phyloP scores from a whole-genome alignment of 2,113 vertebrate species.

The Pollimyrus isidori region DNA sequence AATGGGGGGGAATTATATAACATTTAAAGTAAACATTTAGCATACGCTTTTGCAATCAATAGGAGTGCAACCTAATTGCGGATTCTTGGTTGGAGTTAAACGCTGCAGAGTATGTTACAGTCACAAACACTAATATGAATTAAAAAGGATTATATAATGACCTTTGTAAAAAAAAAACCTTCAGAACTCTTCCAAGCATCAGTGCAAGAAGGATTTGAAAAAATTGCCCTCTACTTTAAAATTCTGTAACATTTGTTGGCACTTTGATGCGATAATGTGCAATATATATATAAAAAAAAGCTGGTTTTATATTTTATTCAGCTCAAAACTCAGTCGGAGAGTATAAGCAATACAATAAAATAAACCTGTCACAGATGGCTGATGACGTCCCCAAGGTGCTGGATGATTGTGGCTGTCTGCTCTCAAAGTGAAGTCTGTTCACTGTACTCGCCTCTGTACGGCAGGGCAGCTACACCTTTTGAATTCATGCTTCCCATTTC shows the following conservation, averaged over 20 bases:
- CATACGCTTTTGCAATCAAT: not conserved
- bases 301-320: not conserved
- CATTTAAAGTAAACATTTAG: not conserved
- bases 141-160: not conserved
- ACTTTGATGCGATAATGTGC: not conserved
- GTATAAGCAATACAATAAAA: not conserved
- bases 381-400: not conserved
- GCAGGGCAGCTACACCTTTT: not conserved
- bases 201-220: not conserved
- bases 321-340: not conserved
- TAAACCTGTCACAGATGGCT: not conserved
- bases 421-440: not conserved
- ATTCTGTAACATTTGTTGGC: not conserved
- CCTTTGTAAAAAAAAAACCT: not conserved
- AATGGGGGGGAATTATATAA: not conserved
- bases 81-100: not conserved
- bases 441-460: not conserved
- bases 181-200: not conserved
- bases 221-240: not conserved
- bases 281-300: not conserved
- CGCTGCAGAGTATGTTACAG: not conserved
- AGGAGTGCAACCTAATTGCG: not conserved
- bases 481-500: not conserved
- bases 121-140: not conserved
- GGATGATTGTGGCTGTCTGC: not conserved